These are phyloP conservation scores for Rhabdomys pumilio DNA, from an alignment of 2,797 vertebrate genomes.

Conservation along the genomic window DNA sequence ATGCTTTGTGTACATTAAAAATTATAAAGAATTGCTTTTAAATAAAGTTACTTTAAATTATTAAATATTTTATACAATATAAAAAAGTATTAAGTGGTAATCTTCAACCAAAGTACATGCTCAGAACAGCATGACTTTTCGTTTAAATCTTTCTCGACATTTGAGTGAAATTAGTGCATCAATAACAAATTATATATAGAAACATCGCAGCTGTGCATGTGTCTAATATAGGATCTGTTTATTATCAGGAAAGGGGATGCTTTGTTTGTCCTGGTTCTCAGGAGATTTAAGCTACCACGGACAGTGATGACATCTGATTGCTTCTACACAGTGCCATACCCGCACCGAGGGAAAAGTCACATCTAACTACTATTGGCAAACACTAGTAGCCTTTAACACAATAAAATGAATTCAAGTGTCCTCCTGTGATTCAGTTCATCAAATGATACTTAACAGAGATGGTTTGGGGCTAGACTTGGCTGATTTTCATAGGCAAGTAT, in stretches of 20 bases:
- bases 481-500: neutral
- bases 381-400: neutral
- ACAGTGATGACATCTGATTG: neutral
- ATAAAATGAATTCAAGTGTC: slow-evolving; percentile 7
- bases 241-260: neutral
- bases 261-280: slow-evolving; percentile 29
- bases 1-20: neutral
- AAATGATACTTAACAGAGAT: neutral
- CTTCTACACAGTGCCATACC: neutral
- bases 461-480: neutral
- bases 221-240: neutral
- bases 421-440: neutral
- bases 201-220: neutral
- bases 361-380: neutral
- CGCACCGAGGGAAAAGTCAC: neutral
- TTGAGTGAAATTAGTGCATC: slow-evolving; percentile 28
- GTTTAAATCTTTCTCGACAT: slow-evolving; percentile 35
- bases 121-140: neutral
- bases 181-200: neutral
- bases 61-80: neutral
- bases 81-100: neutral
- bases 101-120: slow-evolving; percentile 8
- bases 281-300: neutral
- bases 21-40: neutral
- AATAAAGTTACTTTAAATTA: neutral